Evolutionary conservation across 2,888 invertebrate genomes (phyloP).

Genomic region (Parnassius glacialis): DNA sequence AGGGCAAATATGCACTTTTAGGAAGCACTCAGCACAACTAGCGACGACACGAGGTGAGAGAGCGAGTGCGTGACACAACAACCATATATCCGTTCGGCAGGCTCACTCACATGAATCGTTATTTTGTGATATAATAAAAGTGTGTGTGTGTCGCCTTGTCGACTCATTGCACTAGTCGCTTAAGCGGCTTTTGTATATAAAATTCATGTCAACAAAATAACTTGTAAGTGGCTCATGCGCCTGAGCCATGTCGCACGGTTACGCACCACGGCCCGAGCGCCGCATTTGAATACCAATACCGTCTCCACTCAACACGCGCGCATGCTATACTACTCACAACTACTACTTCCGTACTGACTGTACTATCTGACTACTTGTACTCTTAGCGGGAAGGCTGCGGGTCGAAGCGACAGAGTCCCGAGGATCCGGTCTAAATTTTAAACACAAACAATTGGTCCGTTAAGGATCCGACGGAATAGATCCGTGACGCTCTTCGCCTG

Average conservation of each 20-base stretch:
- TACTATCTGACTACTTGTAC: constrained; percentile 71
- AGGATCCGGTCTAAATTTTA: constrained; percentile 63
- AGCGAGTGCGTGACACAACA: constrained; percentile 71
- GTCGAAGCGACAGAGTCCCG: constrained; percentile 64
- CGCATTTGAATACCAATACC: constrained; percentile 89
- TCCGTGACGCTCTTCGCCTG: constrained; percentile 68
- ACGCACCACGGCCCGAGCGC: constrained; percentile 77
- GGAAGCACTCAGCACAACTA: constrained; percentile 77
- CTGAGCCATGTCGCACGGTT: constrained; percentile 35
- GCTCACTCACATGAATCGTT: constrained; percentile 29
- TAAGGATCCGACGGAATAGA: constrained; percentile 65
- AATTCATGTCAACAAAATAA: constrained; percentile 16
- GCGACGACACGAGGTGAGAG: constrained; percentile 80
- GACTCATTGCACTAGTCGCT: neutral
- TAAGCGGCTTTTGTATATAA: neutral
- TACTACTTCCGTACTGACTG: constrained; percentile 73
- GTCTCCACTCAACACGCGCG: constrained; percentile 78
- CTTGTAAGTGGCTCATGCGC: constrained; percentile 16
- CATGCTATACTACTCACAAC: constrained; percentile 77
- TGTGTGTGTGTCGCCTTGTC: neutral
- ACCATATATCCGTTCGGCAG: constrained; percentile 29
- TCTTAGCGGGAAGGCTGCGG: constrained; percentile 74
- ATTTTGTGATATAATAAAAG: constrained; percentile 24
- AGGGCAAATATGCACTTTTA: constrained; percentile 67
- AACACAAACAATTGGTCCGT: constrained; percentile 43